Percentiles rank a stretch among this genome's conserved stretches.
Conservation (phyloP, 2,888 invertebrate genomes). For the Smittia aterrima region DNA sequence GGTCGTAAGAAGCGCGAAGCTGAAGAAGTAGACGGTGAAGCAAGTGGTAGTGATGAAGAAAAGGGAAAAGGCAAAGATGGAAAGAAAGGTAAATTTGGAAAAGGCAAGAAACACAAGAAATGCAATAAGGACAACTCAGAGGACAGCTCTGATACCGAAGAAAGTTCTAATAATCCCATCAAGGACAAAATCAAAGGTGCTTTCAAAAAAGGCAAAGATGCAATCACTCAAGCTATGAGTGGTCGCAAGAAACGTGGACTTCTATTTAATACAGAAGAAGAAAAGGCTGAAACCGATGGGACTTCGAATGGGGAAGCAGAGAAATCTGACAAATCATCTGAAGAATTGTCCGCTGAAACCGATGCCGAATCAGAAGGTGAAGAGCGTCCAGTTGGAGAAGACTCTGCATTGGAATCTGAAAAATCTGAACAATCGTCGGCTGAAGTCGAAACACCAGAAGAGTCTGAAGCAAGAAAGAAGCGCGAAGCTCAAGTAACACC, state of each 20-base stretch:
- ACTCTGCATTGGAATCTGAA: neutral
- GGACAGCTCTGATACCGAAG: too few species aligned
- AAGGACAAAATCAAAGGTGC: too few species aligned
- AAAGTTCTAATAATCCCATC: too few species aligned
- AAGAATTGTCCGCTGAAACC: neutral
- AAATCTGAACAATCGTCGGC: neutral
- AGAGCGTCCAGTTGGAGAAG: neutral
- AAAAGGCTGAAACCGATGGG: too few species aligned
- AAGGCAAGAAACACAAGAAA: too few species aligned
- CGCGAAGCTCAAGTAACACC: neutral
- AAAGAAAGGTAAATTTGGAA: neutral
- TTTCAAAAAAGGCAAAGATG: too few species aligned
- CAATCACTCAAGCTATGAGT: too few species aligned
- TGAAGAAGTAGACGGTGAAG: neutral
- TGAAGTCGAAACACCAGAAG: neutral
- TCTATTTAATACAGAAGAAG: too few species aligned
- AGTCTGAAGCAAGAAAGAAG: neutral
- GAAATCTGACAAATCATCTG: neutral
- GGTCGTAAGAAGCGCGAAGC: neutral
- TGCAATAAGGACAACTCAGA: too few species aligned
- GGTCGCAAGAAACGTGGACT: too few species aligned
- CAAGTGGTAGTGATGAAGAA: neutral
- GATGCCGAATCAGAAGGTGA: neutral
- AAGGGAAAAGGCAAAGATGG: neutral
- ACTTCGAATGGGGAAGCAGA: neutral